Evolutionary conservation across 2,888 invertebrate genomes (phyloP).

Genomic region (Leucania comma): DNA sequence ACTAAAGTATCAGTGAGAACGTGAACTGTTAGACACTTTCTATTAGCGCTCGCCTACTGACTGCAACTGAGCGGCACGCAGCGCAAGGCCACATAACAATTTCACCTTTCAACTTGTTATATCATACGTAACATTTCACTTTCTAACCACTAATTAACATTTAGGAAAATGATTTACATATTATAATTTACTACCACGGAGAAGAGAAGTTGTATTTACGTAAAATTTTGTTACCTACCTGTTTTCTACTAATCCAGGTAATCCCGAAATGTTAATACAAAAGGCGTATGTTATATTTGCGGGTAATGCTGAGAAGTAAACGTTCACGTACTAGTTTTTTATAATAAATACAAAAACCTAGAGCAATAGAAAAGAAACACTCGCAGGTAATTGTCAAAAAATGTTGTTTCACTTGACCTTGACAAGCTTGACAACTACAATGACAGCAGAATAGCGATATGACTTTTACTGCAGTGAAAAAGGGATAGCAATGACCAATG

Average conservation of each 20-base stretch:
- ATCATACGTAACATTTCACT: constrained; percentile 80
- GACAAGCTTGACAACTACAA: constrained; percentile 35
- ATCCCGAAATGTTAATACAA: constrained; percentile 3
- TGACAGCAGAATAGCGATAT: constrained; percentile 33
- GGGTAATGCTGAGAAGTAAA: neutral
- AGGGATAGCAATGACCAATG: constrained; percentile 26
- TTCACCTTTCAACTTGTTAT: constrained; percentile 88
- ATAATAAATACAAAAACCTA: neutral
- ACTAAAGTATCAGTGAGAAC: constrained; percentile 35
- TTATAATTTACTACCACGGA: constrained; percentile 2
- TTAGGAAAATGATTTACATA: constrained; percentile 57
- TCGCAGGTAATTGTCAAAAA: constrained; percentile 32
- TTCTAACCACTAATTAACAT: constrained; percentile 69
- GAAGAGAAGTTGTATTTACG: constrained; percentile 26
- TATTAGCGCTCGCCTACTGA: constrained; percentile 64
- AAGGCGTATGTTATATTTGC: neutral
- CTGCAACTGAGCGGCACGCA: constrained; percentile 60
- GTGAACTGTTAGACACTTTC: constrained; percentile 70
- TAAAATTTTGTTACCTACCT: constrained; percentile 36
- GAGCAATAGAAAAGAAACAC: neutral
- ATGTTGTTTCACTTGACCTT: constrained; percentile 59
- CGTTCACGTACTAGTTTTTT: constrained; percentile 13
- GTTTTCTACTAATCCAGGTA: constrained; percentile 14
- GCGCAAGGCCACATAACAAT: constrained; percentile 73
- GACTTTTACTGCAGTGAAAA: constrained; percentile 18